Evolutionary conservation across 2,113 vertebrate genomes (phyloP).

Genomic region (Labrus mixtus): DNA sequence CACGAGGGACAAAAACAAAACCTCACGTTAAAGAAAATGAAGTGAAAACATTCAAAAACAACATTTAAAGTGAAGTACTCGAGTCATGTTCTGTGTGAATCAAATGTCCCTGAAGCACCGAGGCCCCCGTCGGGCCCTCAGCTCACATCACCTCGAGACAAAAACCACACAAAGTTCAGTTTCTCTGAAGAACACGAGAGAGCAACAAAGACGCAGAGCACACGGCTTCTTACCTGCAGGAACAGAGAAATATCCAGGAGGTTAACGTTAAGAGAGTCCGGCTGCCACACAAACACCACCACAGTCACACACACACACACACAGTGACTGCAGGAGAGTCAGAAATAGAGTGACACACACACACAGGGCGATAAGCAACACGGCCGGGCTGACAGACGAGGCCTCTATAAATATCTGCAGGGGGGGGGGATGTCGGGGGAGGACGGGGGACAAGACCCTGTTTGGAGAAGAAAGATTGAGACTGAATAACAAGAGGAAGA

Average conservation of each 20-base stretch:
- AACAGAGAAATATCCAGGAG: conserved; percentile 45
- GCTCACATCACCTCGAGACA: conserved; percentile 39
- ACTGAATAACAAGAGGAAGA: conserved; percentile 29
- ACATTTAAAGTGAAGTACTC: too few species aligned
- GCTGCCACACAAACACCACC: conserved; percentile 52
- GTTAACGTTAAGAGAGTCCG: conserved; percentile 30
- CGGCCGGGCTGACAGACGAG: conserved; percentile 86
- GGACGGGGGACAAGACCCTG: conserved; percentile 65
- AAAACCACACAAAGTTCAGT: neutral
- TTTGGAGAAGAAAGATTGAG: conserved; percentile 55
- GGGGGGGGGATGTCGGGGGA: conserved; percentile 38
- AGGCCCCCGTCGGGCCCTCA: conserved; percentile 3
- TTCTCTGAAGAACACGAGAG: too few species aligned
- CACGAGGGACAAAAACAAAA: too few species aligned
- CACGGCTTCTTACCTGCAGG: conserved; percentile 58
- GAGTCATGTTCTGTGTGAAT: neutral
- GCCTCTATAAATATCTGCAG: conserved; percentile 90
- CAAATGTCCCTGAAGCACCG: conserved; percentile 21
- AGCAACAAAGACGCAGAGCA: neutral
- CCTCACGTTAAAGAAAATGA: too few species aligned
- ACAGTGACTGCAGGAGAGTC: conserved; percentile 54
- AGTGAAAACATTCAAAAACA: too few species aligned
- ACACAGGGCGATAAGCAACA: conserved; percentile 75
- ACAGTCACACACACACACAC: conserved; percentile 42
- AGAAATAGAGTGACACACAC: conserved; percentile 77